Evolutionary conservation across 1,140 invertebrate genomes (phyloP).

Genomic region (Achatina immaculata): DNA sequence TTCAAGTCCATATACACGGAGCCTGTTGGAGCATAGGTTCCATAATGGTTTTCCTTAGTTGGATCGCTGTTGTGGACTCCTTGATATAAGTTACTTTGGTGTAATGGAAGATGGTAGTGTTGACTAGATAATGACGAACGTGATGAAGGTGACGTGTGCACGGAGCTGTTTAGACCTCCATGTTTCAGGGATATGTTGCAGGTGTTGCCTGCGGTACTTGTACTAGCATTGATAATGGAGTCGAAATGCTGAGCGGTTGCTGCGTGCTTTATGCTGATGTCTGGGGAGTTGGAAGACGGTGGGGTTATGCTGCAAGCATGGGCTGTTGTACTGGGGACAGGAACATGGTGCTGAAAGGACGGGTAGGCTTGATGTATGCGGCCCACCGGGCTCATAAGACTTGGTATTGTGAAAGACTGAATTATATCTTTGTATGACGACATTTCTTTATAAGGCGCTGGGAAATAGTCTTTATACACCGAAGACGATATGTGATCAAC

Average conservation of each 20-base stretch:
- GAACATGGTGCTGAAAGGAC: conserved; percentile 23
- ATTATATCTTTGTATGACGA: conserved; percentile 76
- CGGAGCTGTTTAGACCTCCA: too few relatives aligned
- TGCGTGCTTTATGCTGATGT: conserved; percentile 80
- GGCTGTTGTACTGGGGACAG: conserved; percentile 18
- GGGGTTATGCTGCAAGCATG: conserved; percentile 82
- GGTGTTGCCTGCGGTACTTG: too few relatives aligned
- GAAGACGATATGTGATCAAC: conserved; percentile 55
- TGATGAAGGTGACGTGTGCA: background rate
- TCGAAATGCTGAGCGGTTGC: conserved; percentile 38
- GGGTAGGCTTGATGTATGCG: conserved; percentile 28
- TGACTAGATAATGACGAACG: background rate
- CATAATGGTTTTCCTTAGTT: conserved; percentile 39
- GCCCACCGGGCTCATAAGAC: conserved; percentile 40
- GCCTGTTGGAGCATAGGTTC: conserved; percentile 27
- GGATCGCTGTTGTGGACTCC: background rate
- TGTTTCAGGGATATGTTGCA: conserved; percentile 24
- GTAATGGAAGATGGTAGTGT: background rate
- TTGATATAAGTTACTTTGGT: conserved; percentile 1
- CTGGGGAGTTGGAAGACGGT: conserved; percentile 91
- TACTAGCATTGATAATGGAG: too few relatives aligned
- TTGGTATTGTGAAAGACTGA: conserved; percentile 54
- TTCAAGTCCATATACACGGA: conserved; percentile 43
- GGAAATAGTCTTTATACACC: conserved; percentile 79
- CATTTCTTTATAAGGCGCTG: conserved; percentile 80